Conservation (phyloP, 2,113 vertebrate genomes). For the Poeciliopsis retropinna region DNA sequence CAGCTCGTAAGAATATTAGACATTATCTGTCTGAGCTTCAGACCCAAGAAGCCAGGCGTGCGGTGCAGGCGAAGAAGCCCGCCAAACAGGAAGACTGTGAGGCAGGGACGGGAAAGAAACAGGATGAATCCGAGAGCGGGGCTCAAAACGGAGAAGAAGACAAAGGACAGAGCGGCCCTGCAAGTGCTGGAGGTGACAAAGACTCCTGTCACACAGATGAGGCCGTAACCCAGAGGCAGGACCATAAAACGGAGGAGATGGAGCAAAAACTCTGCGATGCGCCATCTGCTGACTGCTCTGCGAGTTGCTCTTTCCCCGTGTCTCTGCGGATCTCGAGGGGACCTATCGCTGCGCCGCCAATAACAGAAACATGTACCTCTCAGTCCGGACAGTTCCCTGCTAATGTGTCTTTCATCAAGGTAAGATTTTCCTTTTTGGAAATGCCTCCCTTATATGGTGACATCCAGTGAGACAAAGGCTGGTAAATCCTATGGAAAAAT, state of each 20-base stretch:
- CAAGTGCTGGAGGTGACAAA: conserved; percentile 50
- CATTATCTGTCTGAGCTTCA: conserved; percentile 89
- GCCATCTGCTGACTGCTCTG: conserved; percentile 37
- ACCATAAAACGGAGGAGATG: conserved; percentile 33
- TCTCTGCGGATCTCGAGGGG: conserved; percentile 87
- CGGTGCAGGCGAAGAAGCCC: conserved; percentile 35
- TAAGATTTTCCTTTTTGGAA: conserved; percentile 62
- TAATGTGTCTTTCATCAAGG: conserved; percentile 90
- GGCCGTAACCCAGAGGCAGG: conserved; percentile 32
- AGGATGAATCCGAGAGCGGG: conserved; percentile 25
- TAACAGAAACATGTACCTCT: conserved; percentile 65
- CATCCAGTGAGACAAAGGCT: too few relatives aligned
- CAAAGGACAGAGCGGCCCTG: conserved; percentile 57
- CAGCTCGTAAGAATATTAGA: conserved; percentile 89
- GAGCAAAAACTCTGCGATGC: conserved; percentile 32
- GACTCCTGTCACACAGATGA: conserved; percentile 45
- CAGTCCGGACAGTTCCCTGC: conserved; percentile 84
- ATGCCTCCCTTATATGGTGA: background rate
- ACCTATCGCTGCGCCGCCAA: conserved; percentile 88
- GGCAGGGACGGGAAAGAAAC: conserved; percentile 36
- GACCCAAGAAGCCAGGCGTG: conserved; percentile 70
- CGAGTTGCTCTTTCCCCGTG: conserved; percentile 80
- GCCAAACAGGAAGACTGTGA: conserved; percentile 35
- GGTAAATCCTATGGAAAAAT: background rate
- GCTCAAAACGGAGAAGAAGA: conserved; percentile 49